Conservation (phyloP, 2,797 vertebrate genomes). For the Pseudocheirus occidentalis region DNA sequence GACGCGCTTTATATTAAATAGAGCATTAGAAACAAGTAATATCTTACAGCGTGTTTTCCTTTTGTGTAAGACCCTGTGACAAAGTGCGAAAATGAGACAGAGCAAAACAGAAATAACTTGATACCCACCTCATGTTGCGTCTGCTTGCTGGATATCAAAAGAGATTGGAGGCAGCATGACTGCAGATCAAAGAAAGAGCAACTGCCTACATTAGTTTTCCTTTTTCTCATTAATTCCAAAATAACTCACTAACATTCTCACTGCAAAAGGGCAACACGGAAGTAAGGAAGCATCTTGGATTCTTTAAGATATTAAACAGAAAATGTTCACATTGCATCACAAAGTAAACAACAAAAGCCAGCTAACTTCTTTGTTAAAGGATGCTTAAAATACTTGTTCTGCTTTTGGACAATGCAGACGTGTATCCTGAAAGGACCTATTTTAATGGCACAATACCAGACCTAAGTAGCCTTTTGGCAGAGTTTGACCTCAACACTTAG, state of each 20-base stretch:
- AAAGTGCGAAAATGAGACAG: slow-evolving; percentile 35
- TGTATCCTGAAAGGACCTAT: slow-evolving; percentile 27
- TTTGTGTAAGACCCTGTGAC: not conserved
- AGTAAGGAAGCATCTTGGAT: slow-evolving; percentile 8
- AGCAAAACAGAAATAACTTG: not conserved
- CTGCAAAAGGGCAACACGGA: slow-evolving; percentile 46
- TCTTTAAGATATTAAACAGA: slow-evolving; percentile 11
- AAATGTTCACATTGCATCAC: not conserved
- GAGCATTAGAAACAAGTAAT: slow-evolving; percentile 16
- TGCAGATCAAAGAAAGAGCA: slow-evolving; percentile 54
- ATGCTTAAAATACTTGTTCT: slow-evolving; percentile 35
- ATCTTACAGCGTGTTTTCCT: slow-evolving; percentile 19
- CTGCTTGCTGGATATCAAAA: slow-evolving; percentile 55
- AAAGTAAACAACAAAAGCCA: slow-evolving; percentile 33
- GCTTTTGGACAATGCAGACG: not conserved
- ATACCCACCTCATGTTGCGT: not conserved
- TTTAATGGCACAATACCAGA: slow-evolving; percentile 20
- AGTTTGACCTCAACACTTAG: slow-evolving; percentile 14
- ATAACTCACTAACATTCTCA: slow-evolving; percentile 65
- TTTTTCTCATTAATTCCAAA: slow-evolving; percentile 72
- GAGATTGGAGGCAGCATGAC: slow-evolving; percentile 60
- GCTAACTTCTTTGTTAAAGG: slow-evolving; percentile 48
- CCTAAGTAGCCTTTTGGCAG: slow-evolving; percentile 31
- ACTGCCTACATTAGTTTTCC: slow-evolving; percentile 66
- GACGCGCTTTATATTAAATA: slow-evolving; percentile 43